A percentile compares a stretch with the other conserved stretches of the same genome.
Evolutionary conservation across 2,888 invertebrate genomes (phyloP).

Genomic region (Melitaea athalia): DNA sequence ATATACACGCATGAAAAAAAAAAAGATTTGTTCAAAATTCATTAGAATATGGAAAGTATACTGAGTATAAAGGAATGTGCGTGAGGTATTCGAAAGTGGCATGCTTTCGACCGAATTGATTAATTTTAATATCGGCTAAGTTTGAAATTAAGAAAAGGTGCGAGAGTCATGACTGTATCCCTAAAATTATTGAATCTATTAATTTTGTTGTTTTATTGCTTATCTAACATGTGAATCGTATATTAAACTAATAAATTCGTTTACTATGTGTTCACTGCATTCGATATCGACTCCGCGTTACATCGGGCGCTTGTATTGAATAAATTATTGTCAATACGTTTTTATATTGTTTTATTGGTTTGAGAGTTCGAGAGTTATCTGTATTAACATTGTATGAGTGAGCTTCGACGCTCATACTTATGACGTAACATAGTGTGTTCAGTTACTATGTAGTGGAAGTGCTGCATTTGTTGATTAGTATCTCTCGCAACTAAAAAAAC

Average conservation of each 20-base stretch:
- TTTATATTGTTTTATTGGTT: conserved; percentile 79
- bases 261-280: conserved; percentile 30
- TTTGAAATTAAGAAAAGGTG: conserved; percentile 41
- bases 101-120: conserved; percentile 33
- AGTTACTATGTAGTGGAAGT: conserved; percentile 45
- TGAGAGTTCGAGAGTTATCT: conserved; percentile 66
- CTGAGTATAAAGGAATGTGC: conserved; percentile 27
- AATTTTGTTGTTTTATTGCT: conserved; percentile 41
- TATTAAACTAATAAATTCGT: conserved; percentile 36
- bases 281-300: conserved; percentile 40
- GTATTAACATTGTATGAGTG: conserved; percentile 61
- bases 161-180: conserved; percentile 42
- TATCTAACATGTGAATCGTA: conserved; percentile 35
- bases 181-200: conserved; percentile 44
- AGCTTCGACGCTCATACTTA: conserved; percentile 37
- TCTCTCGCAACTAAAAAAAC: not conserved
- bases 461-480: conserved; percentile 53
- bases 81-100: conserved; percentile 38
- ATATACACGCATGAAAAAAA: conserved; percentile 22
- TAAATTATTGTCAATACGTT: conserved; percentile 76
- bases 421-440: conserved; percentile 57
- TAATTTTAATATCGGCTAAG: conserved; percentile 37
- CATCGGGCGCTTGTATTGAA: conserved; percentile 54
- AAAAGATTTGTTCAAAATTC: conserved; percentile 28
- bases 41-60: conserved; percentile 35